Percentiles rank a stretch among this genome's conserved stretches.
Evolutionary conservation across 1,140 invertebrate genomes (phyloP).

Genomic region (Papilio polyxenes): DNA sequence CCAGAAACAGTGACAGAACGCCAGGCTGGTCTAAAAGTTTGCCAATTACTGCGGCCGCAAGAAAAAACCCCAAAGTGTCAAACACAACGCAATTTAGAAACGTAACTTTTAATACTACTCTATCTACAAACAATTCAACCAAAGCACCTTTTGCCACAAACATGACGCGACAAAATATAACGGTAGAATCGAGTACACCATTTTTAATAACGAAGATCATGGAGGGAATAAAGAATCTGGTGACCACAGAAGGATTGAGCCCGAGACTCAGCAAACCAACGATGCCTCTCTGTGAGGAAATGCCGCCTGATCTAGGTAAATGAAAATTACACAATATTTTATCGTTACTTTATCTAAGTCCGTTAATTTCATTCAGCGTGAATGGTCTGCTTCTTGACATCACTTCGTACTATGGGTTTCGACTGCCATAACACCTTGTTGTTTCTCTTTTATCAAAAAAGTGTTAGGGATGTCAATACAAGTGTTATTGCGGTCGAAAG

Average conservation of each 20-base stretch:
- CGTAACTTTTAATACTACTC: constrained; percentile 43
- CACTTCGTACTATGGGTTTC: no score
- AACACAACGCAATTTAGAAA: constrained; percentile 45
- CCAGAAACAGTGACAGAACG: constrained; percentile 56
- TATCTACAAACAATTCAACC: constrained; percentile 39
- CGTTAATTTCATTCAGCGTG: no score
- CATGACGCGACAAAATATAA: constrained; percentile 52
- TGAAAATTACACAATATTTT: background rate
- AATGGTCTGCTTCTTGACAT: no score
- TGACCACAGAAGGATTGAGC: constrained; percentile 57
- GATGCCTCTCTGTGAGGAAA: constrained; percentile 62
- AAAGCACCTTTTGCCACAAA: constrained; percentile 40
- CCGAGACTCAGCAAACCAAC: constrained; percentile 56
- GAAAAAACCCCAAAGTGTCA: constrained; percentile 42
- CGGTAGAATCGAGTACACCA: constrained; percentile 54
- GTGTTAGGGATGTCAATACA: no score
- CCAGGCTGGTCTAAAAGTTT: constrained; percentile 57
- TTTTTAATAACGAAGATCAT: constrained; percentile 64
- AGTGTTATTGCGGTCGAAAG: no score
- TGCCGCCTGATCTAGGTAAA: constrained; percentile 70
- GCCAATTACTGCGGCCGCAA: constrained; percentile 40
- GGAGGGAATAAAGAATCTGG: constrained; percentile 60
- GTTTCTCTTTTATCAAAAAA: no score
- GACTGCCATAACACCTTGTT: no score
- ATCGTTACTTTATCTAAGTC: background rate